phyloP scores from a whole-genome alignment of 2,888 invertebrate species.

The Capitulum mitella region DNA sequence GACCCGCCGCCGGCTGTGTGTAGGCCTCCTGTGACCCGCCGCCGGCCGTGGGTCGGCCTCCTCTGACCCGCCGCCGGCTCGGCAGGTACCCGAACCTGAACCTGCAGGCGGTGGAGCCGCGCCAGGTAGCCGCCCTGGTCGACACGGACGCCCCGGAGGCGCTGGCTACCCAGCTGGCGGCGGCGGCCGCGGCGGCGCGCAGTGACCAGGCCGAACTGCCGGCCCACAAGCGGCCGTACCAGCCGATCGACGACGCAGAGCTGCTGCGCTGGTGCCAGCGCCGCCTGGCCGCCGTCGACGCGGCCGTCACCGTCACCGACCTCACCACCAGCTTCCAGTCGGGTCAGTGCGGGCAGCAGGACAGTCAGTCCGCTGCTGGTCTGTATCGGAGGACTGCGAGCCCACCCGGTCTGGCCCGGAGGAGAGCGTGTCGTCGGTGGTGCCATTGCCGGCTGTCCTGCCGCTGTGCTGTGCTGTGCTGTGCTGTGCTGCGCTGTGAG shows the following conservation, averaged over 20 bases:
- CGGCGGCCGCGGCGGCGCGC: conserved; percentile 42
- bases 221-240: not conserved
- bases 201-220: conserved; percentile 55
- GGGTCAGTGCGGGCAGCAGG: conserved; percentile 39
- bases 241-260: not conserved
- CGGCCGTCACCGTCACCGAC: conserved; percentile 56
- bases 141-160: conserved; percentile 59
- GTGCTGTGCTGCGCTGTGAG: no score
- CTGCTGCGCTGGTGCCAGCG: conserved; percentile 69
- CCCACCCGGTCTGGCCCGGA: no score
- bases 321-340: conserved; percentile 62
- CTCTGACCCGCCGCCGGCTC: not conserved
- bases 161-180: conserved; percentile 48
- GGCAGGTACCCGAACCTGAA: conserved; percentile 72
- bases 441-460: no score
- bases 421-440: no score
- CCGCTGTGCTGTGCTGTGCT: no score
- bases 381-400: no score
- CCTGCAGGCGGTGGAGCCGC: conserved; percentile 62
- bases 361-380: no score
- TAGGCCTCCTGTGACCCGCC: no score
- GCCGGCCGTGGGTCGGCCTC: no score
- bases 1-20: no score
- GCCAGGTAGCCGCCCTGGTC: conserved; percentile 58
- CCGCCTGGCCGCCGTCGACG: conserved; percentile 56